Conservation (phyloP, 2,888 invertebrate genomes). For the Syrista parreyssii region DNA sequence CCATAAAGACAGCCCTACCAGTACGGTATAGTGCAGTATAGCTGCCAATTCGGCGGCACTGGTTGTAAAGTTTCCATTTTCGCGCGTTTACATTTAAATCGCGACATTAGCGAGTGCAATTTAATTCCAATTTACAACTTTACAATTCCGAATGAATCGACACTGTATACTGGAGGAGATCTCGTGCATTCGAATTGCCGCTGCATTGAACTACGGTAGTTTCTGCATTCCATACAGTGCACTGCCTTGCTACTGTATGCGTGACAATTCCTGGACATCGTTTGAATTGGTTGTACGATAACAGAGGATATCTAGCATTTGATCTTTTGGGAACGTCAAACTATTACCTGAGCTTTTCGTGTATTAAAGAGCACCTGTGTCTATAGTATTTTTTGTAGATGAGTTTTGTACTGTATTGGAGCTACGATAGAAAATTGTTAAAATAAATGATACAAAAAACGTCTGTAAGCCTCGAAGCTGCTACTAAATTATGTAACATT, state of each 20-base stretch:
- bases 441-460: neutral
- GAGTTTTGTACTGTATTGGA: neutral
- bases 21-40: no score
- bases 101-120: slow-evolving; percentile 50
- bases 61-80: slow-evolving; percentile 39
- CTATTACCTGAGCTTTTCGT: neutral
- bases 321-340: neutral
- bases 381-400: neutral
- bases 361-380: neutral
- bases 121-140: slow-evolving; percentile 52
- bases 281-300: neutral
- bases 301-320: neutral
- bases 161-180: slow-evolving; percentile 10
- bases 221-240: neutral
- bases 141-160: slow-evolving; percentile 39
- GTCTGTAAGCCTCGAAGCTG: neutral
- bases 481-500: neutral
- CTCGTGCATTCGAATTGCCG: neutral
- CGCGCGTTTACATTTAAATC: slow-evolving; percentile 54
- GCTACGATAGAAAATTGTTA: neutral
- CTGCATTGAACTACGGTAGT: neutral
- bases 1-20: neutral
- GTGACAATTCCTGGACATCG: neutral
- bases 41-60: neutral
- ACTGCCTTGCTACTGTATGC: neutral